Evolutionary conservation across 2,113 vertebrate species (phyloP), one percentile per base, ranked within the genome.

Genomic region (Phrynocephalus versicolor): DNA sequence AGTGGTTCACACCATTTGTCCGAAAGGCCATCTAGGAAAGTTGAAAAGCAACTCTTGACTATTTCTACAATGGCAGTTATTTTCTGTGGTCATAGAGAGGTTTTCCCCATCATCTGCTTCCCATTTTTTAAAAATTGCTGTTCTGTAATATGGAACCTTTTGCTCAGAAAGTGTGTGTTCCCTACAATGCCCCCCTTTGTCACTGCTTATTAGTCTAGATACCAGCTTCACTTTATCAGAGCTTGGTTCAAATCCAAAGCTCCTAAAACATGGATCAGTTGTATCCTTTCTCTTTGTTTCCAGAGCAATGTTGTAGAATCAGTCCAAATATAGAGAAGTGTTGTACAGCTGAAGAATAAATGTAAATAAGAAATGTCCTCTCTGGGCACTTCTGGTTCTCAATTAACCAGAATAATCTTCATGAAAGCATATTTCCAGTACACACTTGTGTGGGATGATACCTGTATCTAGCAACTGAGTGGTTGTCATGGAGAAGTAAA

Each of bases 401-500:
- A 83, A 45, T 45, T 81, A 37, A 8, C 27, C 37, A 65, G 81
- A 82, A 45, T 74, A 85, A 41, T 70, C 55, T 33, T 76, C 60
- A 64, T 82, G 41, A 69, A 90, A 73, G 64, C 58, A 33, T 81
- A 73, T 85, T 85, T 0, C 0, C 69, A 87, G 83, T 75, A 87
- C 86, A 84, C 71, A 90, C 75, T 37, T 58, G 25, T 79, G 55
- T 86, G 86, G 89, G 88, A 57, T 90, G 65, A 39, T 86, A 79
- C 35, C 78, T 55, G 0, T 23, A 23, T 82, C 72, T 83, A 70
- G 35, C 69, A 76, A 69, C 77, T 84, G 25, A 67, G 73, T 79
- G 69, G 91, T 87, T 93, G 86, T 89, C 87, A 83, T 83, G 88
- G 86, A 86, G 82, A 88, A 79, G 62, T 23, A 19, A 79, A 51